Conservation (phyloP, 1,140 invertebrate genomes). For the Steinernema khuongi region DNA sequence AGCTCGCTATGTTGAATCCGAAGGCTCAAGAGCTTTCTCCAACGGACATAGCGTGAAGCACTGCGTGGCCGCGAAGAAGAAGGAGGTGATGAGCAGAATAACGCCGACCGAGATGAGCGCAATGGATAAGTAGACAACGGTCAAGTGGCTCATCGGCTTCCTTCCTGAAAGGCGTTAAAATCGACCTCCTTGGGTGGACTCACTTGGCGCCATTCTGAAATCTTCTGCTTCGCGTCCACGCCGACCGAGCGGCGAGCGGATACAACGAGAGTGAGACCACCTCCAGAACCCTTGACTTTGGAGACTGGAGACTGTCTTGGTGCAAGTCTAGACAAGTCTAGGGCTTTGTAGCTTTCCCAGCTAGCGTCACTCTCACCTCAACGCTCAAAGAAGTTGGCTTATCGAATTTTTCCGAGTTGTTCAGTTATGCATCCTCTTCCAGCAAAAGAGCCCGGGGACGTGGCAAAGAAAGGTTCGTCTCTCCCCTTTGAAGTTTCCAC, state of each 20-base stretch:
- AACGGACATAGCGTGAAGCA: background rate
- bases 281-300: no score
- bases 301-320: no score
- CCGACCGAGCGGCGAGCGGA: background rate
- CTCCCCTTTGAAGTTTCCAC: background rate
- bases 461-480: no score
- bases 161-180: background rate
- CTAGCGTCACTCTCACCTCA: no score
- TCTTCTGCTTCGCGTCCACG: background rate
- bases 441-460: background rate
- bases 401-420: no score
- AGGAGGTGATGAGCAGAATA: background rate
- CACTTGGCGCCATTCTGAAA: background rate
- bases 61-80: background rate
- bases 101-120: background rate
- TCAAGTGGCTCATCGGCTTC: background rate
- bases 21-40: no score
- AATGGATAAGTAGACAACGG: background rate
- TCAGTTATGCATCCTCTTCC: no score
- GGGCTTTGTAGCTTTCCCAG: no score
- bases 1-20: no score
- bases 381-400: no score
- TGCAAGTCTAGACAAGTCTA: no score
- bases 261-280: no score
- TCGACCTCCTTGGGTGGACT: background rate